phyloP scores from a whole-genome alignment of 2,797 vertebrate genomes.

The Macropodus opercularis region DNA sequence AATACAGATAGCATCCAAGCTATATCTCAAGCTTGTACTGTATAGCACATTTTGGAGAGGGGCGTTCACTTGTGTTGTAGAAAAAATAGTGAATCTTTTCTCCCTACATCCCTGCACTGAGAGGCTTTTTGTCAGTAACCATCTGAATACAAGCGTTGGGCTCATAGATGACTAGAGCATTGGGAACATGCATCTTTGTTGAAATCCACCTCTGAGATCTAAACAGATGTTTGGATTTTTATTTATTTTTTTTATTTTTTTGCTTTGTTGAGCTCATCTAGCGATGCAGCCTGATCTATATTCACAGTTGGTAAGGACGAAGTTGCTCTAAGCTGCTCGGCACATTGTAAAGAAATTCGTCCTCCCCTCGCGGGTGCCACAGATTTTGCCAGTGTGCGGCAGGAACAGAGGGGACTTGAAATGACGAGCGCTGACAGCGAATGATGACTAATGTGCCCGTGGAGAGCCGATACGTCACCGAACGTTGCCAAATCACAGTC shows the following conservation, averaged over 20 bases:
- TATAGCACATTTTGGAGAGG: conserved; percentile 10
- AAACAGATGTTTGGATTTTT: conserved; percentile 3
- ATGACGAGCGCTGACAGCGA: conserved; percentile 61
- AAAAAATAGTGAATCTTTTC: conserved; percentile 9
- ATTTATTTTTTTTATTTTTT: conserved; percentile 1
- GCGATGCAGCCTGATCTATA: conserved; percentile 32
- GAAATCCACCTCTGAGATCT: neutral
- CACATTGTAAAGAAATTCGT: conserved; percentile 27
- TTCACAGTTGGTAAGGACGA: conserved; percentile 23
- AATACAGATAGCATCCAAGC: neutral
- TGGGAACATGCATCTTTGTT: neutral
- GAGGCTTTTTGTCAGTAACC: conserved; percentile 2
- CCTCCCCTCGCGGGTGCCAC: conserved; percentile 20
- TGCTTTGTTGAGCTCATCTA: conserved; percentile 22
- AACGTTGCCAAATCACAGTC: conserved; percentile 37
- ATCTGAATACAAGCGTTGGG: conserved; percentile 5
- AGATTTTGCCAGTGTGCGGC: conserved; percentile 27
- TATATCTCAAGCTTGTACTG: neutral
- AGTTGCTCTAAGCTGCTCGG: conserved; percentile 1
- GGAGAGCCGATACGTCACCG: conserved; percentile 45
- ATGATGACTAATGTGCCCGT: conserved; percentile 64
- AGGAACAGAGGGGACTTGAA: conserved; percentile 50
- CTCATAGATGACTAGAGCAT: neutral
- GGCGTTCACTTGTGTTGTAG: neutral
- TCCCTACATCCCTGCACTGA: neutral